These are phyloP conservation scores for Mylabris phalerata DNA, from an alignment of 1,140 invertebrate species.

Conservation along the genomic window DNA sequence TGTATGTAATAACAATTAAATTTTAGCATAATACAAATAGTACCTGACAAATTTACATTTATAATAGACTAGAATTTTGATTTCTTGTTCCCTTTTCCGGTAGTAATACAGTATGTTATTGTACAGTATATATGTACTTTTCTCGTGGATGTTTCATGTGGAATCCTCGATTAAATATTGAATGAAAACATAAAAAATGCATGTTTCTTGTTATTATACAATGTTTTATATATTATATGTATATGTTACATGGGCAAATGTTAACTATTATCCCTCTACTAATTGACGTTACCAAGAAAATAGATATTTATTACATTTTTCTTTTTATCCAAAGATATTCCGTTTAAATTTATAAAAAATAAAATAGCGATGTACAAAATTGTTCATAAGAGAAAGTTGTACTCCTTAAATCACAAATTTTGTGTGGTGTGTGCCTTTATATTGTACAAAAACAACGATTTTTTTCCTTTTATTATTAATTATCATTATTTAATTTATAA, in stretches of 20 bases:
- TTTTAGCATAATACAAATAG: constrained; percentile 22
- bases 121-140: constrained; percentile 17
- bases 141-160: background rate
- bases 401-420: constrained; percentile 18
- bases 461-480: too few relatives aligned
- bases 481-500: too few relatives aligned
- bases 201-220: constrained; percentile 19
- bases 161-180: background rate
- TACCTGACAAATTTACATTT: constrained; percentile 29
- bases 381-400: constrained; percentile 21
- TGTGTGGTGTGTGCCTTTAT: constrained; percentile 28
- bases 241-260: constrained; percentile 28
- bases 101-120: constrained; percentile 17
- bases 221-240: constrained; percentile 17
- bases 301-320: constrained; percentile 16
- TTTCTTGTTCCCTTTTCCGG: background rate
- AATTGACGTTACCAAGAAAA: constrained; percentile 30
- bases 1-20: constrained; percentile 3
- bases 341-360: constrained; percentile 10
- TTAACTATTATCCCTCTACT: constrained; percentile 25
- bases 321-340: too few relatives aligned
- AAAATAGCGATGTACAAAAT: constrained; percentile 25
- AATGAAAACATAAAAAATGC: background rate
- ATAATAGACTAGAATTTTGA: constrained; percentile 15
- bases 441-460: constrained; percentile 32